These are phyloP conservation scores for Nannobrachium achirus DNA, from an alignment of 2,113 vertebrate species.

Conservation along the genomic window DNA sequence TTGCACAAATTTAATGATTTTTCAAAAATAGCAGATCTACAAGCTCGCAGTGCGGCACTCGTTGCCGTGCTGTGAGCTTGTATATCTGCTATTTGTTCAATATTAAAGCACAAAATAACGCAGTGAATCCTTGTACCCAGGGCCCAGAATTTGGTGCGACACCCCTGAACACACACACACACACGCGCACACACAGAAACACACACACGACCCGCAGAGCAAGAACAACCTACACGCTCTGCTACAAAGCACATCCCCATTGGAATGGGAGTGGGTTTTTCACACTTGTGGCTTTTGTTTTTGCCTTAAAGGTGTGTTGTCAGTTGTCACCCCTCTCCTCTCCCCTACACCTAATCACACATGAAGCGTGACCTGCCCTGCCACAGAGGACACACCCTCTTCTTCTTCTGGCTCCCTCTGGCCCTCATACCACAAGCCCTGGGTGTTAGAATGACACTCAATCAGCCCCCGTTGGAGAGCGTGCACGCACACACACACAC, in stretches of 20 bases:
- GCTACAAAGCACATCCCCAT: slow-evolving; percentile 22
- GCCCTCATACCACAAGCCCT: slow-evolving; percentile 24
- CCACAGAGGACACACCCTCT: slow-evolving; percentile 37
- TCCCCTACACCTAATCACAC: slow-evolving; percentile 46
- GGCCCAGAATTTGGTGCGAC: too few relatives aligned
- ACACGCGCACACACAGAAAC: not conserved
- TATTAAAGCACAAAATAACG: slow-evolving; percentile 14
- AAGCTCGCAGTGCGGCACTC: too few relatives aligned
- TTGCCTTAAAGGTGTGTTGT: slow-evolving; percentile 42
- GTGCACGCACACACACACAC: slow-evolving; percentile 37
- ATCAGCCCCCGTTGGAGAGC: slow-evolving; percentile 34
- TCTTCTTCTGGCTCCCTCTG: not conserved
- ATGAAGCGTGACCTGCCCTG: slow-evolving; percentile 49
- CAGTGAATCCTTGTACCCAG: too few relatives aligned
- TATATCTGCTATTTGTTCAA: too few relatives aligned
- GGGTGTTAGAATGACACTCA: slow-evolving; percentile 53
- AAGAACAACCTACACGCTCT: not conserved
- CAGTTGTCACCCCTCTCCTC: too few relatives aligned
- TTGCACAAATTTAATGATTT: too few relatives aligned
- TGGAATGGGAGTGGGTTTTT: slow-evolving; percentile 39
- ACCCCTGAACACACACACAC: slow-evolving; percentile 25
- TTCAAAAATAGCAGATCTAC: too few relatives aligned
- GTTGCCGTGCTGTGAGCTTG: too few relatives aligned
- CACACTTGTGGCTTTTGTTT: slow-evolving; percentile 44
- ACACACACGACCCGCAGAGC: not conserved